A percentile compares a stretch with the other conserved stretches of the same genome.
These are phyloP conservation scores for Pangasius krempfi DNA, from an alignment of 2,797 vertebrate species.

Conservation along the genomic window DNA sequence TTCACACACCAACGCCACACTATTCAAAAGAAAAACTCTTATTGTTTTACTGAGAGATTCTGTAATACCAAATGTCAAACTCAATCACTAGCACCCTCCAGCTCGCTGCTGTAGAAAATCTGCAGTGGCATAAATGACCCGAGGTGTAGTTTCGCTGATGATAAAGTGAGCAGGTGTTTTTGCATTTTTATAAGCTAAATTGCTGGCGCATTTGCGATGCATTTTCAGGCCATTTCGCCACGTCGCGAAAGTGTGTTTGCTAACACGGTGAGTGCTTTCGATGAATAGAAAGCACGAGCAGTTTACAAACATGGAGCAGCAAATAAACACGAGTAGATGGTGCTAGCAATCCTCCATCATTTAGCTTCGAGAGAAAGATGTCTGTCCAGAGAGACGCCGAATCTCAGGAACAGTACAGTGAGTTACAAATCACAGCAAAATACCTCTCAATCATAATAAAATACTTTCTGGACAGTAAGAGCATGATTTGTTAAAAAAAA, in stretches of 20 bases:
- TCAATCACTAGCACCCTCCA: background rate
- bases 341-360: background rate
- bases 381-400: background rate
- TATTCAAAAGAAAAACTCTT: background rate
- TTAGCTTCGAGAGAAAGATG: background rate
- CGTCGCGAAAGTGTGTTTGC: background rate
- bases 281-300: background rate
- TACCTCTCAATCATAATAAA: background rate
- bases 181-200: conserved; percentile 15
- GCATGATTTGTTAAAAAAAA: background rate
- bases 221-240: background rate
- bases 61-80: background rate
- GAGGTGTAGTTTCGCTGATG: background rate
- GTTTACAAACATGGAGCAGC: background rate
- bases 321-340: background rate
- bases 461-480: background rate
- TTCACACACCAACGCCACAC: background rate
- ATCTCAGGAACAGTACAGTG: background rate
- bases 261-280: background rate
- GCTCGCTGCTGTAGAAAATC: background rate
- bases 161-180: conserved; percentile 17
- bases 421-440: background rate
- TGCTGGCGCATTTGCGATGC: background rate
- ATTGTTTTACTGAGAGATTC: background rate
- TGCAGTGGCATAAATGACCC: background rate